Base-by-base conservation (phyloP, 2,797 vertebrate species). In the Hydrocynus forskahlii region DNA sequence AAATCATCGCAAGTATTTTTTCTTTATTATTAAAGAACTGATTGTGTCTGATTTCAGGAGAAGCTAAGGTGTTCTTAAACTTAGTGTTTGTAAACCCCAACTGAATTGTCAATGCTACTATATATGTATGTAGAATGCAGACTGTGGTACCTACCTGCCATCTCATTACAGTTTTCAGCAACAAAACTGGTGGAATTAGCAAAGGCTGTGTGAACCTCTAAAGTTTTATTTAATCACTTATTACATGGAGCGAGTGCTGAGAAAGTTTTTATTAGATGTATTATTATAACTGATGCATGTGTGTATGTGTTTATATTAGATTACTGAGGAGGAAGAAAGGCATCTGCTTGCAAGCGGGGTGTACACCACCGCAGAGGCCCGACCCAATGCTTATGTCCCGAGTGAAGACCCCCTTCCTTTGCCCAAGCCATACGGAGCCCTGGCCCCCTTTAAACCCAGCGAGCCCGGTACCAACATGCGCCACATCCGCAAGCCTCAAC, bases 331-430 rank as follows among this genome's bases (percentile, higher is more conserved):
- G 80, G 84, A 94, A 21, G 87, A 93, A 55, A 89, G 89, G 88
- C 92, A 79, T 17, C 89, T 89, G 86, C 88, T 90, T 40, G 92
- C 94, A 1, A 88, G 79, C 0, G 93, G 91, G 0, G 70, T 87
- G 60, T 92, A 80, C 86, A 95, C 93, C 0, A 96, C 94, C 0
- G 96, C 96, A 0, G 93, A 96, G 63, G 82, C 81, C 1, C 94
- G 97, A 1, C 97, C 97, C 6, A 93, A 88, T 0, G 93, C 95
- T 8, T 97, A 97, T 81, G 85, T 96, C 78, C 96, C 95, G 0
- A 76, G 89, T 5, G 88, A 88, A 0, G 89, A 84, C 57, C 19
- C n/a, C 0, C 94, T 97, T 25, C 95, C 95, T 0, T 60, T 96
- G 78, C 95, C 96, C 0, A 94, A 86, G 87, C 96, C 96, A 0